Evolutionary conservation across 2,888 invertebrate species (phyloP), one percentile per base, ranked within the genome.

Genomic region (Lasioglossum marginatum): DNA sequence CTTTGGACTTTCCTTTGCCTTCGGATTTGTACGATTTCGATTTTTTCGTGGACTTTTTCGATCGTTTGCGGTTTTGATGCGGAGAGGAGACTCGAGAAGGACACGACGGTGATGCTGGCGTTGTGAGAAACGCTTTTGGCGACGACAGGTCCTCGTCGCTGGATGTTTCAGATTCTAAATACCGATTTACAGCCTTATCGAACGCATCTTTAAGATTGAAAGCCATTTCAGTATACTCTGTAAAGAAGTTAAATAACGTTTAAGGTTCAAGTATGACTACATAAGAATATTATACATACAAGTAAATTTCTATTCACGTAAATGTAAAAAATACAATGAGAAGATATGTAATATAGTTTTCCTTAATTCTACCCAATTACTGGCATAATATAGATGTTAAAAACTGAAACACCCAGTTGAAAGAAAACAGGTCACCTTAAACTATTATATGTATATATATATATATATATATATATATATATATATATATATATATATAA

Each of bases 141-240:
- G 94, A 92, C 0, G 92, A 81, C 34, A 92, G 87, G 57, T 96
- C 96, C 83, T 96, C 96, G 93, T 98, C 98, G 40, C 98, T 98
- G 1, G 97, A 97, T 16, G 97, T 97, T 88, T 97, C 96, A 91
- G 97, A 97, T 94, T 98, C 98, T 88, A 98, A 96, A 95, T 98
- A 98, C 92, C 98, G 97, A 93, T 97, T 97, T 5, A 98, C 97
- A 23, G 98, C 97, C 87, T 97, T 97, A 90, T 98, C 97, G 93
- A 98, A 98, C 19, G 97, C 98, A 90, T 97, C 96, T 94, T 97
- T 97, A 81, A 98, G 96, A 94, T 97, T 98, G 93, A 97, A 97
- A 16, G 98, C 98, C 98, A 98, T 98, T 94, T 97, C 97, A 1
- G 98, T 98, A 92, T 98, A 98, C 95, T 98, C 98, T 98, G 95